A percentile compares a stretch with the other conserved stretches of the same genome.
These are phyloP conservation scores for Orussus abietinus DNA, from an alignment of 1,140 invertebrate species.

Conservation along the genomic window DNA sequence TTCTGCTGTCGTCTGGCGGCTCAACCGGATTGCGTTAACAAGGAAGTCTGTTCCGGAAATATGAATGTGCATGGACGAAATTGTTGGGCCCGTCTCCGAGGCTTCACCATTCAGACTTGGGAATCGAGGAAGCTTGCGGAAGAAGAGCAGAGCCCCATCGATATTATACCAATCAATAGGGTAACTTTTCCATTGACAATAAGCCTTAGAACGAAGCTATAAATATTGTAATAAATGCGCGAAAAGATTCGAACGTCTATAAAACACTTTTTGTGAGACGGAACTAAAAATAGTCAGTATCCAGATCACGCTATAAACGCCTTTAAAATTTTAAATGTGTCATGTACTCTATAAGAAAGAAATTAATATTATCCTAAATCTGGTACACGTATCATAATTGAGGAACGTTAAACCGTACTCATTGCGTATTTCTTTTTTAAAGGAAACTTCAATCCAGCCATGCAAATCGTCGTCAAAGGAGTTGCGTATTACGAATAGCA, in stretches of 20 bases:
- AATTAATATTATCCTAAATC: constrained; percentile 1
- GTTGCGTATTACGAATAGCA: constrained; percentile 44
- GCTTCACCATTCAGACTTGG: constrained; percentile 43
- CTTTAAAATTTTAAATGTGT: too few species aligned
- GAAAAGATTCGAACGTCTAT: too few species aligned
- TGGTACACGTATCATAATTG: not conserved
- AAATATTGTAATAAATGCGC: too few species aligned
- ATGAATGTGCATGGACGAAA: constrained; percentile 51
- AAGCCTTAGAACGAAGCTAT: not conserved
- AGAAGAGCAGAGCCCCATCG: constrained; percentile 36
- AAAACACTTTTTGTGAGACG: too few species aligned
- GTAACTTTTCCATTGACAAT: constrained; percentile 24
- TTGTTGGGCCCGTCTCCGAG: constrained; percentile 41
- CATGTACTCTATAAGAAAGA: too few species aligned
- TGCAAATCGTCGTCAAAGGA: constrained; percentile 43
- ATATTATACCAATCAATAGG: constrained; percentile 40
- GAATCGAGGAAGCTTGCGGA: constrained; percentile 48
- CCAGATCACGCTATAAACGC: too few species aligned
- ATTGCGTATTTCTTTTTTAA: constrained; percentile 19
- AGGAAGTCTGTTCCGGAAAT: constrained; percentile 56
- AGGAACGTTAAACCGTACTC: constrained; percentile 6
- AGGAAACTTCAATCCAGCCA: constrained; percentile 45
- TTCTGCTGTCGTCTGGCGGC: constrained; percentile 71
- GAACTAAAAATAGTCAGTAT: too few species aligned
- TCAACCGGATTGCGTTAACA: constrained; percentile 61